Conservation (phyloP, 2,797 vertebrate genomes). For the Galagoides demidoff region DNA sequence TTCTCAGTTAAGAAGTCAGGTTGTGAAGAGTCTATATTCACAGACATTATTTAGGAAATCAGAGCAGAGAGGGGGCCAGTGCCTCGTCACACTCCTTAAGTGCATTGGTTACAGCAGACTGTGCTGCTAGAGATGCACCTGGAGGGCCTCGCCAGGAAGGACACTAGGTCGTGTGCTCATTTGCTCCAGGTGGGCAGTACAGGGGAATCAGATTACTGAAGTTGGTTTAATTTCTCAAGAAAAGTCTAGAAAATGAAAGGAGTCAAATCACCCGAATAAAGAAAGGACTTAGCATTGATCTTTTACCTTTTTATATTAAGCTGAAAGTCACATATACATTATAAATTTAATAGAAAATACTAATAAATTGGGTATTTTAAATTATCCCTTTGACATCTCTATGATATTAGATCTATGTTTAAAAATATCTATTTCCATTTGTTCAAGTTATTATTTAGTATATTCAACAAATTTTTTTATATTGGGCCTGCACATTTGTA, state of each 20-base stretch:
- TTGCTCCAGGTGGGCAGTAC: neutral
- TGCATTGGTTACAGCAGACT: slow-evolving; percentile 40
- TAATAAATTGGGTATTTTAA: slow-evolving; percentile 34
- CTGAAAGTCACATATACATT: slow-evolving; percentile 12
- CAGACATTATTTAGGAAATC: slow-evolving; percentile 76
- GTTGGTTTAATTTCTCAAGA: slow-evolving; percentile 52
- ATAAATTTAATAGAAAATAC: slow-evolving; percentile 33
- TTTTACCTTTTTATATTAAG: slow-evolving; percentile 20
- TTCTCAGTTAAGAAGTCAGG: slow-evolving; percentile 79
- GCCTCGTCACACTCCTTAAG: slow-evolving; percentile 59
- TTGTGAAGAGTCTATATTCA: slow-evolving; percentile 77
- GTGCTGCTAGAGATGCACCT: neutral
- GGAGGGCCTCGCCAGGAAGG: neutral
- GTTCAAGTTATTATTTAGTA: neutral
- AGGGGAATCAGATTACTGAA: neutral
- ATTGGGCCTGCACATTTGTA: neutral
- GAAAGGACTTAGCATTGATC: slow-evolving; percentile 28
- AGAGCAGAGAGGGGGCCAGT: neutral
- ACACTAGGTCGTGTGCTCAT: neutral
- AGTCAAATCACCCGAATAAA: slow-evolving; percentile 13
- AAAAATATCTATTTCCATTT: neutral
- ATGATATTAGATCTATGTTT: neutral
- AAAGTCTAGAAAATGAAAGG: slow-evolving; percentile 37
- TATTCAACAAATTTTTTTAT: neutral
- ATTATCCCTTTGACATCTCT: neutral